These are phyloP conservation scores for Paraescarpia echinospica DNA, from an alignment of 1,140 invertebrate genomes.

Conservation along the genomic window DNA sequence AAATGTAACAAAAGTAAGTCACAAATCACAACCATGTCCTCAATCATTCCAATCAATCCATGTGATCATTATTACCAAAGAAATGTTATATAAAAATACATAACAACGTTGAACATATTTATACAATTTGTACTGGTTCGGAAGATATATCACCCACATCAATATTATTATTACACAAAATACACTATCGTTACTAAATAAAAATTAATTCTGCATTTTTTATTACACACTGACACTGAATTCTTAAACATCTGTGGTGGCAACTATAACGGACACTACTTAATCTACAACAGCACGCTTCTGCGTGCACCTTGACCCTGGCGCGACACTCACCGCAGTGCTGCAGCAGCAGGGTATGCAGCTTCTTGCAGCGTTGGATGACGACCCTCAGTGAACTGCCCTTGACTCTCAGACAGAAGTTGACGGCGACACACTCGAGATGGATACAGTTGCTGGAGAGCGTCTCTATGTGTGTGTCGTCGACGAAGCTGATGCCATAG, in stretches of 20 bases:
- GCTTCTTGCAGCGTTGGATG: conserved; percentile 87
- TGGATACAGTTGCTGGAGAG: conserved; percentile 76
- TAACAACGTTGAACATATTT: background rate
- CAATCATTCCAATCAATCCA: no score
- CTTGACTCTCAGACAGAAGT: conserved; percentile 94
- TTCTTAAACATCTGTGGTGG: background rate
- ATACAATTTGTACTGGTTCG: background rate
- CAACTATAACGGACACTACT: background rate
- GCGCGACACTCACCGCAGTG: conserved; percentile 75
- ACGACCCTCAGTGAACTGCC: conserved; percentile 94
- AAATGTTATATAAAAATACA: background rate
- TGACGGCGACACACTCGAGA: conserved; percentile 94
- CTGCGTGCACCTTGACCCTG: background rate
- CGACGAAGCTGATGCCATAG: conserved; percentile 95
- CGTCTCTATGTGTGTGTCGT: conserved; percentile 98
- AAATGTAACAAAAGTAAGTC: no score
- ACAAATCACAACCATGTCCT: background rate
- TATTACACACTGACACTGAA: background rate
- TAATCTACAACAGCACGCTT: background rate
- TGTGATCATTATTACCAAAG: no score
- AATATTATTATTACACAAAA: background rate
- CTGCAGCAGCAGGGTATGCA: conserved; percentile 91
- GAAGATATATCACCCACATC: background rate
- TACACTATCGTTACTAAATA: no score
- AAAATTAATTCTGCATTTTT: no score